Evolutionary conservation across 2,888 invertebrate genomes (phyloP).

Genomic region (Eurytoma adleriae): DNA sequence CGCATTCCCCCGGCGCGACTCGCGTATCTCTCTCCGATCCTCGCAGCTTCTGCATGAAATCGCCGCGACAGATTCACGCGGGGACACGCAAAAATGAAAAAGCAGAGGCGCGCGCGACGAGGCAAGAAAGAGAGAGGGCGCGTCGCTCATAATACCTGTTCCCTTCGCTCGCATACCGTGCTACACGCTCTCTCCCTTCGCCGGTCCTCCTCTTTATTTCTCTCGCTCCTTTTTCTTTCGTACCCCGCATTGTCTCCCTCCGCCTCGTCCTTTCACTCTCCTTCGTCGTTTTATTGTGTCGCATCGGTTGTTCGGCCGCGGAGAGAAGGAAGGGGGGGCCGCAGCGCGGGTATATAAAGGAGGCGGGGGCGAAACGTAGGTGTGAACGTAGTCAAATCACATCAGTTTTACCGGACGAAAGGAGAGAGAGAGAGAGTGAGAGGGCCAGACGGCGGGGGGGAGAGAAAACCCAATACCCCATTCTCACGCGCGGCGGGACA

Average conservation of each 20-base stretch:
- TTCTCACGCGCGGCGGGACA: constrained; percentile 60
- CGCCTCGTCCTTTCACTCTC: constrained; percentile 36
- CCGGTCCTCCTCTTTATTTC: constrained; percentile 4
- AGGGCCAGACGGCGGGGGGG: constrained; percentile 10
- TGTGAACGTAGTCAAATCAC: constrained; percentile 74
- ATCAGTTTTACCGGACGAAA: constrained; percentile 62
- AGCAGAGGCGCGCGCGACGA: constrained; percentile 54
- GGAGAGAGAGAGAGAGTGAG: neutral
- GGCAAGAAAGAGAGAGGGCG: neutral
- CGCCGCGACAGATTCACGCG: constrained; percentile 63
- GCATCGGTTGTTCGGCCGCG: constrained; percentile 41
- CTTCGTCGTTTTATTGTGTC: constrained; percentile 51
- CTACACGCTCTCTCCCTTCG: constrained; percentile 33
- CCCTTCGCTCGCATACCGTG: constrained; percentile 34
- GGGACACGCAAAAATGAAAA: constrained; percentile 65
- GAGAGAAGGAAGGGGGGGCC: constrained; percentile 31
- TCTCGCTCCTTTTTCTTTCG: constrained; percentile 43
- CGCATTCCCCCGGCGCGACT: constrained; percentile 2
- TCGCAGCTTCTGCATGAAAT: constrained; percentile 57
- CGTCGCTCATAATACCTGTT: constrained; percentile 57
- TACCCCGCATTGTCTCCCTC: constrained; percentile 57
- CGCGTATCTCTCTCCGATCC: constrained; percentile 37
- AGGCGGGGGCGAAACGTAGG: constrained; percentile 62
- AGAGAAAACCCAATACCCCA: constrained; percentile 60
- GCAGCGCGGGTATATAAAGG: constrained; percentile 39